Evolutionary conservation across 2,113 vertebrate genomes (phyloP).

Genomic region (Mobula birostris): DNA sequence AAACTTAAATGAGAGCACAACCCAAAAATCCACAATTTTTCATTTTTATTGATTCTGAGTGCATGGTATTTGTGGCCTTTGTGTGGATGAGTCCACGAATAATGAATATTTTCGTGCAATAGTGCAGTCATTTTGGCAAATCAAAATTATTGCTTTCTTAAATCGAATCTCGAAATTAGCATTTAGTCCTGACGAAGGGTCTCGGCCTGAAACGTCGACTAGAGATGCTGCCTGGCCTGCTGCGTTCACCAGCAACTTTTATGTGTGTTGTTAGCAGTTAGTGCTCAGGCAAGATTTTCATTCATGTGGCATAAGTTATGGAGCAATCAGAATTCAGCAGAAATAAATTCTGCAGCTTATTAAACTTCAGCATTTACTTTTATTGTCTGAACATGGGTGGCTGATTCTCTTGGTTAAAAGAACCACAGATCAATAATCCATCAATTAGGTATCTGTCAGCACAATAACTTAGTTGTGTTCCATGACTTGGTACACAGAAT

Average conservation of each 20-base stretch:
- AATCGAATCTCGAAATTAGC: constrained; percentile 26
- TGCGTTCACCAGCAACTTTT: too few species aligned
- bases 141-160: constrained; percentile 24
- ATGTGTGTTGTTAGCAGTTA: neutral
- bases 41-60: constrained; percentile 31
- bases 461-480: neutral
- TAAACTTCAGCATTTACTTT: constrained; percentile 24
- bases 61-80: neutral
- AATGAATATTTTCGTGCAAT: constrained; percentile 13
- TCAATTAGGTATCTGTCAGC: neutral
- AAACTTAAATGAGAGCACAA: too few species aligned
- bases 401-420: neutral
- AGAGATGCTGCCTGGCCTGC: too few species aligned
- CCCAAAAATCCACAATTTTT: neutral
- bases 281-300: neutral
- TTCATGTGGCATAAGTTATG: constrained; percentile 4
- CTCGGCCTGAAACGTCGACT: too few species aligned
- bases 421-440: constrained; percentile 20
- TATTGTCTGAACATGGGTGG: constrained; percentile 31
- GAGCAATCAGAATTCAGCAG: constrained; percentile 23
- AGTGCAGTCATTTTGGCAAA: constrained; percentile 2
- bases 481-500: too few species aligned
- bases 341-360: constrained; percentile 34
- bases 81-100: constrained; percentile 9
- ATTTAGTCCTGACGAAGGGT: neutral